phyloP scores from a whole-genome alignment of 2,888 invertebrate species.

The Noctua comes region DNA sequence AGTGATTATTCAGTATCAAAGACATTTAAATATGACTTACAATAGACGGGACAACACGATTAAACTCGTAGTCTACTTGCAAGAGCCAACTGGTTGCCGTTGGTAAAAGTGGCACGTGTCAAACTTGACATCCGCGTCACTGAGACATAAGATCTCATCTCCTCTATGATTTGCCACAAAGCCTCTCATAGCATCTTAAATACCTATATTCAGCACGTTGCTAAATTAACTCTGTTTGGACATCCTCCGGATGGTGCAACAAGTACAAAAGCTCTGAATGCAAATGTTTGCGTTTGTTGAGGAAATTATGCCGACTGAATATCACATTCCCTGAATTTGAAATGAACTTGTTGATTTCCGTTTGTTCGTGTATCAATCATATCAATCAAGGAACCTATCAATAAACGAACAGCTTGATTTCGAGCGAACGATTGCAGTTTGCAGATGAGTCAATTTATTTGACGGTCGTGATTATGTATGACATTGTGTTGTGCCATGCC shows the following conservation, averaged over 20 bases:
- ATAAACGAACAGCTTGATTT: slow-evolving; percentile 5
- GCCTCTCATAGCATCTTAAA: background rate
- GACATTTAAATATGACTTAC: background rate
- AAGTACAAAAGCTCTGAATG: slow-evolving; percentile 6
- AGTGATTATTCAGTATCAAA: background rate
- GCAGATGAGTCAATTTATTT: slow-evolving; percentile 24
- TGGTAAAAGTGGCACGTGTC: background rate
- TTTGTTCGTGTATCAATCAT: slow-evolving; percentile 27
- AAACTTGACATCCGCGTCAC: background rate
- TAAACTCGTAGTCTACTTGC: background rate
- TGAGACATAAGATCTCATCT: background rate
- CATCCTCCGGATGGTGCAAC: slow-evolving; percentile 21
- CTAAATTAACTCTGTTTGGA: slow-evolving; percentile 8
- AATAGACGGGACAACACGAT: background rate
- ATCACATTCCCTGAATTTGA: background rate
- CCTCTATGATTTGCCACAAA: background rate
- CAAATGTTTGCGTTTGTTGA: slow-evolving; percentile 25
- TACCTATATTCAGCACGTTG: background rate
- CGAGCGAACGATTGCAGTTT: slow-evolving; percentile 13
- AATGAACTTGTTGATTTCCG: slow-evolving; percentile 16
- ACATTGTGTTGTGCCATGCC: no score
- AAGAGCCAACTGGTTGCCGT: background rate
- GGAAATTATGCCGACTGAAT: slow-evolving; percentile 27
- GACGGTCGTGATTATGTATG: background rate
- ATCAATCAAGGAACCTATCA: slow-evolving; percentile 19